Percentiles rank a stretch among this genome's conserved stretches.
These are phyloP conservation scores for Muricea muricata DNA, from an alignment of 92 coral and sea anemone species.

Conservation along the genomic window DNA sequence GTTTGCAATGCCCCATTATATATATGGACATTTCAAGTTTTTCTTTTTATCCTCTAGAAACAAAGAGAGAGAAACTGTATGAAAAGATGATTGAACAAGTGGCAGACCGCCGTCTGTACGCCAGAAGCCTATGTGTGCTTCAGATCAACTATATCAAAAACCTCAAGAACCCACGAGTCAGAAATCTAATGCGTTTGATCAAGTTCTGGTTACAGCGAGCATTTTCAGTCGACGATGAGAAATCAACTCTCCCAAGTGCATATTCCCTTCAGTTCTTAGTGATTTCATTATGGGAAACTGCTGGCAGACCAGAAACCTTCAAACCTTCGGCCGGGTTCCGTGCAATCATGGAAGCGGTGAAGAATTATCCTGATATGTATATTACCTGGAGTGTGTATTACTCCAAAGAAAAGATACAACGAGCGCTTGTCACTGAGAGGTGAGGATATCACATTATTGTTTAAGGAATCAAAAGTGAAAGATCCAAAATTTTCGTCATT, in stretches of 20 bases:
- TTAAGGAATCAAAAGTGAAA: too few species aligned
- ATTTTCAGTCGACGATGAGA: conserved; percentile 25
- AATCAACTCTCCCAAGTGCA: background rate
- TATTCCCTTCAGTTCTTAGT: conserved; percentile 9
- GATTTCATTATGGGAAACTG: conserved; percentile 31
- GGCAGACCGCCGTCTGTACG: conserved; percentile 26
- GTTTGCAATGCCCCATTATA: too few species aligned
- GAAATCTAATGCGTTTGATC: conserved; percentile 35
- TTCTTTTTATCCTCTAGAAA: too few species aligned
- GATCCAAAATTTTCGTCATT: too few species aligned
- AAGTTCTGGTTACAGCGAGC: conserved; percentile 40
- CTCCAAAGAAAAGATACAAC: conserved; percentile 26
- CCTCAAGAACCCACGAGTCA: background rate
- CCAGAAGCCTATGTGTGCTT: conserved; percentile 29
- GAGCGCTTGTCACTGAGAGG: conserved; percentile 31
- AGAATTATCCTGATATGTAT: conserved; percentile 22
- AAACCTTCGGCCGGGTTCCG: conserved; percentile 32
- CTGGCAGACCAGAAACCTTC: conserved; percentile 36
- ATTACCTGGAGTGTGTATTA: conserved; percentile 8
- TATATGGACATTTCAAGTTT: too few species aligned
- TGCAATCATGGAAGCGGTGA: conserved; percentile 27
- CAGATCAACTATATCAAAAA: conserved; percentile 24
- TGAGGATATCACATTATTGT: too few species aligned
- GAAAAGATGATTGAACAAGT: conserved; percentile 24
- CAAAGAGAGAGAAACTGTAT: conserved; percentile 18